These are phyloP conservation scores for Atopsyche davidsoni DNA, from an alignment of 1,140 invertebrate genomes.

Conservation along the genomic window DNA sequence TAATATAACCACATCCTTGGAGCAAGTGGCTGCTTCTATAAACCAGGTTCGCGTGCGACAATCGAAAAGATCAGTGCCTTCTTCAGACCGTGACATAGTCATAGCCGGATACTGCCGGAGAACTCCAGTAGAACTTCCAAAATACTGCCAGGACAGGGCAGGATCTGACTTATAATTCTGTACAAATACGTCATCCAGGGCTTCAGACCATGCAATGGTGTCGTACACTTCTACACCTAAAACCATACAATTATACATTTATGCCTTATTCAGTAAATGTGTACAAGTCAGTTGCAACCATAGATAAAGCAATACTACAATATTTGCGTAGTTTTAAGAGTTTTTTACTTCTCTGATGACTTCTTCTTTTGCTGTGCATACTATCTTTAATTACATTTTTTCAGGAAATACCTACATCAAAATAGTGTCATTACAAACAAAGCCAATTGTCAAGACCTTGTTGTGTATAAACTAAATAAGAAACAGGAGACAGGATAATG, in stretches of 20 bases:
- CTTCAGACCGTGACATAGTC: slow-evolving; percentile 49
- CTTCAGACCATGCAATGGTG: slow-evolving; percentile 81
- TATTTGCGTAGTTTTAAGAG: no score
- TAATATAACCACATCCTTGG: slow-evolving; percentile 95
- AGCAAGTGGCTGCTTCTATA: slow-evolving; percentile 93
- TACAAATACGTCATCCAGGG: slow-evolving; percentile 75
- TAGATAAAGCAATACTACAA: no score
- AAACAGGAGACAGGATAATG: no score
- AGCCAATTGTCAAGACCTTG: no score
- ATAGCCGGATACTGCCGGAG: slow-evolving; percentile 82
- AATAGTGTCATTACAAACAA: no score
- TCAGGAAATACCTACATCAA: no score
- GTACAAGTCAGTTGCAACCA: no score
- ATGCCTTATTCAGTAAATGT: no score
- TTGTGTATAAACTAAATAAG: no score
- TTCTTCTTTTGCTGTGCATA: no score
- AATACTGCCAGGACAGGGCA: slow-evolving; percentile 92
- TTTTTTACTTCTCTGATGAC: no score
- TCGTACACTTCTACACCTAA: slow-evolving; percentile 57
- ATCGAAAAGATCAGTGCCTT: slow-evolving; percentile 67
- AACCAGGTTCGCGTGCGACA: slow-evolving; percentile 88
- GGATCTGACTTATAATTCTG: slow-evolving; percentile 84
- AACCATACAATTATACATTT: slow-evolving; percentile 34
- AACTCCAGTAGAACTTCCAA: slow-evolving; percentile 88
- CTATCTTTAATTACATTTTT: no score